phyloP scores from a whole-genome alignment of 2,113 vertebrate species.

The Eonycteris spelaea region DNA sequence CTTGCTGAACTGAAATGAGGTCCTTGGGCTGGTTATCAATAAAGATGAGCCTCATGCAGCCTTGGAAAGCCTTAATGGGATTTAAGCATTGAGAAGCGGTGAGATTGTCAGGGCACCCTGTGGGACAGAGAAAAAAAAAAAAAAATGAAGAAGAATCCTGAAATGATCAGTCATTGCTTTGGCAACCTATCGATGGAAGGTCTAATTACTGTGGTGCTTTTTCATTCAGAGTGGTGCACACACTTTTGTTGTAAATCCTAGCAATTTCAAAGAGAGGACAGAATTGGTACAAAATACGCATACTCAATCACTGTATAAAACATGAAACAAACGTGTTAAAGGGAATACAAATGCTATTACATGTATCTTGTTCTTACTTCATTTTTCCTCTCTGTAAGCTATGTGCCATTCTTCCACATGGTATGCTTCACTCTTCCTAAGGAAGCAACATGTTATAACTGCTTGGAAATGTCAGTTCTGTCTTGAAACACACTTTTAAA shows the following conservation, averaged over 20 bases:
- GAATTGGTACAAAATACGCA: background rate
- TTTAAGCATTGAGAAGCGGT: constrained; percentile 87
- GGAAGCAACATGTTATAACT: background rate
- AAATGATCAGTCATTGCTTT: constrained; percentile 78
- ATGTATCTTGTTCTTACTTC: background rate
- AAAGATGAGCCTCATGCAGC: constrained; percentile 95
- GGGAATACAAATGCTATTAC: background rate
- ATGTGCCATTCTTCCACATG: background rate
- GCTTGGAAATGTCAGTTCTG: background rate
- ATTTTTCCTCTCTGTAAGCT: background rate
- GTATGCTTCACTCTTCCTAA: background rate
- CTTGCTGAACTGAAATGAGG: constrained; percentile 93
- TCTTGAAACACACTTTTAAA: constrained; percentile 31
- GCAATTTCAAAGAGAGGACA: background rate
- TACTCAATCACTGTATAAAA: background rate
- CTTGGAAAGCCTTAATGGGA: constrained; percentile 92
- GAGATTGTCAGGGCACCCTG: constrained; percentile 90
- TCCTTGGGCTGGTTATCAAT: constrained; percentile 95
- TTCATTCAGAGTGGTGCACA: constrained; percentile 49
- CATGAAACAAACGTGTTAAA: background rate
- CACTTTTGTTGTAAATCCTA: constrained; percentile 64
- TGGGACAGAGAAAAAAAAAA: constrained; percentile 68
- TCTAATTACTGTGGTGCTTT: constrained; percentile 73
- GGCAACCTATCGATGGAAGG: constrained; percentile 70
- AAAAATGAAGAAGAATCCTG: constrained; percentile 73